These are phyloP conservation scores for Dreissena polymorpha DNA, from an alignment of 1,140 invertebrate genomes.

Conservation along the genomic window DNA sequence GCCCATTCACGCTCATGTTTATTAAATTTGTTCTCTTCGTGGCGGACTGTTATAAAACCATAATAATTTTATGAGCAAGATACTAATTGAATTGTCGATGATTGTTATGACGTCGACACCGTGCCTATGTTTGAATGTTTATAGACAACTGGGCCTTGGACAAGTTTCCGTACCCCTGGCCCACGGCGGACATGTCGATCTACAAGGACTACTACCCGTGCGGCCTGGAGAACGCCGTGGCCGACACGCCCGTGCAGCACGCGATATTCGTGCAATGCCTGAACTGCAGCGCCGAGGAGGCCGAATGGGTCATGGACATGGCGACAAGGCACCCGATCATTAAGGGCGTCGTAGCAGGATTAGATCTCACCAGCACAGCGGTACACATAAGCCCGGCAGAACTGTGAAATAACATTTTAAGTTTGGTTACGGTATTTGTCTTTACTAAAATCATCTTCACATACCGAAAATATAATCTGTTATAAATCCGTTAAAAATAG, in stretches of 20 bases:
- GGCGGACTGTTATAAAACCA: background rate
- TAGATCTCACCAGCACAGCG: constrained; percentile 58
- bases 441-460: background rate
- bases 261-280: constrained; percentile 66
- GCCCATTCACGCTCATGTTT: no score
- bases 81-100: background rate
- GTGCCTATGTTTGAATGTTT: background rate
- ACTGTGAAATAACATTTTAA: background rate
- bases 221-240: constrained; percentile 37
- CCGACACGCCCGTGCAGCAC: constrained; percentile 58
- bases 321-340: constrained; percentile 60
- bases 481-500: no score
- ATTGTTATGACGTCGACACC: background rate
- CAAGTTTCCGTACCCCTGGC: constrained; percentile 66
- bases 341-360: constrained; percentile 64
- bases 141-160: constrained; percentile 67
- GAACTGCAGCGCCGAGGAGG: constrained; percentile 56
- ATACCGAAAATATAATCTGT: no score
- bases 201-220: constrained; percentile 53
- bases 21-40: background rate
- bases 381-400: constrained; percentile 18
- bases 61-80: background rate
- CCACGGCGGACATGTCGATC: constrained; percentile 57
- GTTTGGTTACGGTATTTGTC: constrained; percentile 12
- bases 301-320: constrained; percentile 65